These are phyloP conservation scores for Petrolisthes cinctipes DNA, from an alignment of 2,888 invertebrate genomes.

Conservation along the genomic window DNA sequence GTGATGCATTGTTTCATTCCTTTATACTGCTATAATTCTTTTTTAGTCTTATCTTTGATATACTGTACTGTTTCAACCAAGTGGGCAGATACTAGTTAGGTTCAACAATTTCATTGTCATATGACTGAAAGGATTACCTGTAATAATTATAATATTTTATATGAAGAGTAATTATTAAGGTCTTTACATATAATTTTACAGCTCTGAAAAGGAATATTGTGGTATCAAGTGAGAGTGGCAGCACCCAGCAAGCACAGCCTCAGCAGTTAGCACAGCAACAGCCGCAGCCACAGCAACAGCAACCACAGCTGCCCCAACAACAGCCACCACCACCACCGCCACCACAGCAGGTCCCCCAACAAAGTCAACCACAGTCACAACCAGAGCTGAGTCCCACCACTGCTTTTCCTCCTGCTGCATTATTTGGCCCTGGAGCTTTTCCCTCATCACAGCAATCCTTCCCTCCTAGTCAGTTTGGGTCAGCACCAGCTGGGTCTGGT, in stretches of 20 bases:
- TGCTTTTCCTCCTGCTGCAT: constrained; percentile 61
- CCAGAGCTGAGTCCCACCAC: constrained; percentile 48
- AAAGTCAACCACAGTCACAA: constrained; percentile 7
- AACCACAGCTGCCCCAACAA: constrained; percentile 22
- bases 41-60: no score
- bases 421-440: constrained; percentile 57
- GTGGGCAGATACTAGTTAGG: no score
- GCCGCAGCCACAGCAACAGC: constrained; percentile 33
- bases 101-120: no score
- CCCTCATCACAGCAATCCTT: constrained; percentile 45
- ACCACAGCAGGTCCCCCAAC: constrained; percentile 21
- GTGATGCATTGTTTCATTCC: background rate
- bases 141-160: no score
- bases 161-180: no score
- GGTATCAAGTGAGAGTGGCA: constrained; percentile 38
- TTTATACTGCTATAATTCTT: background rate
- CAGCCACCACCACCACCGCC: constrained; percentile 30
- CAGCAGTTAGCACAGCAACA: constrained; percentile 30
- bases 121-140: no score
- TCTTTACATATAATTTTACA: background rate
- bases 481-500: constrained; percentile 42
- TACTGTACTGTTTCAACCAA: no score
- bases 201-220: constrained; percentile 51
- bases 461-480: constrained; percentile 60
- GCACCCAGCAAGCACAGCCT: constrained; percentile 18